Evolutionary conservation across 2,797 vertebrate genomes (phyloP).

Genomic region (Silurus aristotelis): DNA sequence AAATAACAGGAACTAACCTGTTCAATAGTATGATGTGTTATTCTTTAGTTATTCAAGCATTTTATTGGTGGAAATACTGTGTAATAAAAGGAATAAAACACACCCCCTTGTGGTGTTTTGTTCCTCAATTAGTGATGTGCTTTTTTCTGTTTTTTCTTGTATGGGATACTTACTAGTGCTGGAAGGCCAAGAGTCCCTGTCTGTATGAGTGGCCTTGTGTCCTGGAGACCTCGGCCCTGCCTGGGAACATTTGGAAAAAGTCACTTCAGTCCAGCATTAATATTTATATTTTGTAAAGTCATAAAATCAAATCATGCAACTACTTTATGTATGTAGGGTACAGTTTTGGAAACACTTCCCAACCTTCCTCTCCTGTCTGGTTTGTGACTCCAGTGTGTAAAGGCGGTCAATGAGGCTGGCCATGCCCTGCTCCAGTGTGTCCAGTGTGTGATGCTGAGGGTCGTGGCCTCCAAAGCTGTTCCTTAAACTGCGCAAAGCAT

Average conservation of each 20-base stretch:
- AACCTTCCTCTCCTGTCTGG: slow-evolving; percentile 39
- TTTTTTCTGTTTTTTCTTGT: not conserved
- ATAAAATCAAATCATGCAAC: not conserved
- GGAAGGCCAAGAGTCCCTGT: slow-evolving; percentile 83
- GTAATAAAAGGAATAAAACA: not conserved
- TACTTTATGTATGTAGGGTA: no score
- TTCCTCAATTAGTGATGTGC: not conserved
- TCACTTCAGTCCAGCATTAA: not conserved
- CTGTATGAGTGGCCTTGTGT: slow-evolving; percentile 74
- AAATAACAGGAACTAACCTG: not conserved
- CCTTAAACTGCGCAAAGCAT: slow-evolving; percentile 89
- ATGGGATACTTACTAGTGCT: slow-evolving; percentile 80
- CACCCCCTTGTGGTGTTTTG: not conserved
- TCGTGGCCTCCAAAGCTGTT: slow-evolving; percentile 92
- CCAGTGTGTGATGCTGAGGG: slow-evolving; percentile 95
- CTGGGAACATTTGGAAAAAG: slow-evolving; percentile 65
- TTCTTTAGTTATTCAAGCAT: not conserved
- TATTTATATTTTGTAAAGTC: not conserved
- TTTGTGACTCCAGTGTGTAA: slow-evolving; percentile 76
- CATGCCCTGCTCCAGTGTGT: slow-evolving; percentile 96
- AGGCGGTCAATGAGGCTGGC: slow-evolving; percentile 91
- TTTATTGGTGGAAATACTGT: not conserved
- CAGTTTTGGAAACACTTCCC: not conserved
- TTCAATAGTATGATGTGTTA: not conserved
- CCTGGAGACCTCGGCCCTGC: slow-evolving; percentile 80